These are phyloP conservation scores for Crepidodera aurea DNA, from an alignment of 2,888 invertebrate species.

Conservation along the genomic window DNA sequence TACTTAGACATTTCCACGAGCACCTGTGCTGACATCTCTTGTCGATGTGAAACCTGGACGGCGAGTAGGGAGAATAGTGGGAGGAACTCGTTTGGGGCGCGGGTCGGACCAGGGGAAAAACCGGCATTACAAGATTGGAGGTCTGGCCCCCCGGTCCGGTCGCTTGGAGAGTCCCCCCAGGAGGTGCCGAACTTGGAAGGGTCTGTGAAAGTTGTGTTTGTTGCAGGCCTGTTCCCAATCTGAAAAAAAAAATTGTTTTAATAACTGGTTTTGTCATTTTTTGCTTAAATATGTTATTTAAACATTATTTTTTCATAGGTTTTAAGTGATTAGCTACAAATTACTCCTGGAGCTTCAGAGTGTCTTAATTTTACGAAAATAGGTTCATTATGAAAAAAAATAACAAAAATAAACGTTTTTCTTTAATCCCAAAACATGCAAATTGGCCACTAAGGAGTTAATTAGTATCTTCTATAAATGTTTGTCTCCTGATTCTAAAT, in stretches of 20 bases:
- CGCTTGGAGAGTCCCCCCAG: slow-evolving; percentile 67
- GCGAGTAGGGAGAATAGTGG: slow-evolving; percentile 89
- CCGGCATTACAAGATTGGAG: slow-evolving; percentile 86
- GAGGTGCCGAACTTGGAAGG: slow-evolving; percentile 69
- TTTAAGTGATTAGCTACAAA: too few relatives aligned
- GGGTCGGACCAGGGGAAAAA: slow-evolving; percentile 78
- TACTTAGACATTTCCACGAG: slow-evolving; percentile 96
- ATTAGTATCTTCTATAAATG: too few relatives aligned
- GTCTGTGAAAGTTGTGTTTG: slow-evolving; percentile 67
- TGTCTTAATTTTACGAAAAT: too few relatives aligned
- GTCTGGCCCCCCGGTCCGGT: slow-evolving; percentile 53
- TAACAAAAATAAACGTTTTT: too few relatives aligned
- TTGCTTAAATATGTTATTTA: too few relatives aligned
- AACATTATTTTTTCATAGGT: too few relatives aligned
- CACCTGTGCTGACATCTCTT: slow-evolving; percentile 93
- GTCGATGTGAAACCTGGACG: slow-evolving; percentile 93
- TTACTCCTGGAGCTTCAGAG: too few relatives aligned
- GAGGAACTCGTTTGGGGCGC: slow-evolving; percentile 67
- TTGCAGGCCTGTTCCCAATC: slow-evolving; percentile 64
- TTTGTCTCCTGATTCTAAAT: too few relatives aligned
- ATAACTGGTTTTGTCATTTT: too few relatives aligned
- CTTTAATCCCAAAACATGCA: too few relatives aligned
- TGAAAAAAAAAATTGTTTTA: slow-evolving; percentile 54
- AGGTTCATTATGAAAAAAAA: too few relatives aligned
- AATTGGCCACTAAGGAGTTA: too few relatives aligned